A percentile compares a stretch with the other conserved stretches of the same genome.
Conservation (phyloP, 2,888 invertebrate genomes). For the Sinohyriopsis cumingii region DNA sequence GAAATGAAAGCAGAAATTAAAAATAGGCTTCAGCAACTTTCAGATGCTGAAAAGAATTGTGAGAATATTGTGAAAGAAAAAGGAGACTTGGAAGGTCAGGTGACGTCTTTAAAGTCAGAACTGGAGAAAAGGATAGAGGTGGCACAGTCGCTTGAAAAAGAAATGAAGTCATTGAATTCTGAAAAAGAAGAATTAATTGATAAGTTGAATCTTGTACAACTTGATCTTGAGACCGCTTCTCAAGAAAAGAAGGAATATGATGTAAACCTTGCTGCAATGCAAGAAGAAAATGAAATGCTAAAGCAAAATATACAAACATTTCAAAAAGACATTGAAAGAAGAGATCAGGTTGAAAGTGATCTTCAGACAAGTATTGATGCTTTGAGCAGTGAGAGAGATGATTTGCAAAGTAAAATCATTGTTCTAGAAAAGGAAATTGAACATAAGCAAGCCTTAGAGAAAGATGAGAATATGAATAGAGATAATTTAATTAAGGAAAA, state of each 20-base stretch:
- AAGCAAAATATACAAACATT: conserved; percentile 3
- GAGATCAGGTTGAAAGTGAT: not conserved
- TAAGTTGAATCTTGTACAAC: conserved; percentile 4
- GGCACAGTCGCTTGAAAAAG: conserved; percentile 4
- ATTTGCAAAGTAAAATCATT: conserved; percentile 6
- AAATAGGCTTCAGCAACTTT: too few species aligned
- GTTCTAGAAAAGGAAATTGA: conserved; percentile 11
- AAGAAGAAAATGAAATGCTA: not conserved
- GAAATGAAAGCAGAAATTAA: too few species aligned
- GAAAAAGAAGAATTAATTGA: conserved; percentile 8
- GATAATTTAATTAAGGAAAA: conserved; percentile 27
- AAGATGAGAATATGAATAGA: conserved; percentile 3
- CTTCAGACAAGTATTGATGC: conserved; percentile 7
- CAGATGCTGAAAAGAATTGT: too few species aligned
- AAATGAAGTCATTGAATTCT: conserved; percentile 3
- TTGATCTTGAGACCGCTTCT: too few species aligned
- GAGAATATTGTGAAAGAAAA: too few species aligned
- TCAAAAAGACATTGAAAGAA: conserved; percentile 4
- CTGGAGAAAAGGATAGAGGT: conserved; percentile 6
- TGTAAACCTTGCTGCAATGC: conserved; percentile 1
- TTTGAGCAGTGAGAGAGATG: conserved; percentile 11
- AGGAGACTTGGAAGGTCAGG: too few species aligned
- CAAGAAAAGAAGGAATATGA: conserved; percentile 2
- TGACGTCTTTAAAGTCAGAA: too few species aligned
- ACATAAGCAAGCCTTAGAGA: conserved; percentile 6